Conservation (phyloP, 2,113 vertebrate species). For the Zeus faber region DNA sequence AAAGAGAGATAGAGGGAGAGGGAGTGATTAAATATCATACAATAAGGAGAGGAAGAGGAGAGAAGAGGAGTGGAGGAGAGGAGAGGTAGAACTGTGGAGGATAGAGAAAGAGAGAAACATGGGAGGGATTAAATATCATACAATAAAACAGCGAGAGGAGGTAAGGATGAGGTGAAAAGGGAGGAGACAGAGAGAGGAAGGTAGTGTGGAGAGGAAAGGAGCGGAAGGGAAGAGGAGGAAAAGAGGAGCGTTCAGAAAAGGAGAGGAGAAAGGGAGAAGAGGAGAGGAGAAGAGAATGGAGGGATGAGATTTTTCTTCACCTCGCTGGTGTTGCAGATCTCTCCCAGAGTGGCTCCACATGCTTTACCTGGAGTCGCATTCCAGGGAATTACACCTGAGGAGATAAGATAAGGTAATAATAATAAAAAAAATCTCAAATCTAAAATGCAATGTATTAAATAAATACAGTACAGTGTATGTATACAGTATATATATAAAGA, state of each 20-base stretch:
- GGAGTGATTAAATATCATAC: neutral
- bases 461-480: no score
- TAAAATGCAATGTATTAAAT: no score
- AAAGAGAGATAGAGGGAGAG: neutral
- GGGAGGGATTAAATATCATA: neutral
- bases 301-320: constrained; percentile 66
- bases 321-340: constrained; percentile 94
- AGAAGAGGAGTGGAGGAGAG: no score
- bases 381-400: constrained; percentile 91
- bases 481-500: no score
- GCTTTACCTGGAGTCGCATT: constrained; percentile 90
- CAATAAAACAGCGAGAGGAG: neutral
- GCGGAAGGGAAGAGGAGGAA: neutral
- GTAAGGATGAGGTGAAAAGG: neutral
- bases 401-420: constrained; percentile 48
- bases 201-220: neutral
- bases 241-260: neutral
- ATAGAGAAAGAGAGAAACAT: neutral
- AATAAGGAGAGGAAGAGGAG: neutral
- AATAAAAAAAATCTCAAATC: constrained; percentile 11
- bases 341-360: constrained; percentile 87
- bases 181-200: neutral
- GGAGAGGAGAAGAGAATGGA: neutral
- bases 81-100: no score
- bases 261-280: neutral